A percentile compares a stretch with the other conserved stretches of the same genome.
Conservation (phyloP, 2,113 vertebrate species). For the Pica pica region DNA sequence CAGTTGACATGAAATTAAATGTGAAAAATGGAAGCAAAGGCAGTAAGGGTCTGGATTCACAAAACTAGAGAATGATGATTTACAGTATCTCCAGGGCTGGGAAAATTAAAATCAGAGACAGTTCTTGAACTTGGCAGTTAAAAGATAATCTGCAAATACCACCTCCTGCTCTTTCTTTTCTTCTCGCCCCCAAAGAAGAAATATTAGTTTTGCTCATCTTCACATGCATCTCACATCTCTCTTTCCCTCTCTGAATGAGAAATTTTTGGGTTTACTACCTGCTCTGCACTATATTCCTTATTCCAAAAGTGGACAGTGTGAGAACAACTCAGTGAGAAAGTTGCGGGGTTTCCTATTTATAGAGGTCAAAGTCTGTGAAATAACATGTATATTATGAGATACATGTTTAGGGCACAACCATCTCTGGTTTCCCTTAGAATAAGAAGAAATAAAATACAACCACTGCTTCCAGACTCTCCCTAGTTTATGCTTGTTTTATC, state of each 20-base stretch:
- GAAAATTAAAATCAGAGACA: constrained; percentile 8
- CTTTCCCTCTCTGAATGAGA: neutral
- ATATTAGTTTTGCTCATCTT: neutral
- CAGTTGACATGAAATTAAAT: neutral
- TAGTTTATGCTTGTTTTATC: neutral
- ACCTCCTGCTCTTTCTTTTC: neutral
- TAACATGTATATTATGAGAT: neutral
- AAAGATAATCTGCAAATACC: neutral
- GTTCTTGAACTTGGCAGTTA: neutral
- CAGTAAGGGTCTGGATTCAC: neutral
- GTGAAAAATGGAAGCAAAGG: constrained; percentile 13
- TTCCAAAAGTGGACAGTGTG: neutral
- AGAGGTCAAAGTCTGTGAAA: neutral
- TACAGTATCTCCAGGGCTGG: neutral
- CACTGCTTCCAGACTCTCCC: neutral
- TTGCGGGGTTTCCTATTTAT: neutral
- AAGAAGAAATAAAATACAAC: neutral
- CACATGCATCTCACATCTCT: neutral
- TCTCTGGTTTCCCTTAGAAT: neutral
- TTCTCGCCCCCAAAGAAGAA: neutral
- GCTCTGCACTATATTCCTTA: neutral
- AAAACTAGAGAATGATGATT: neutral
- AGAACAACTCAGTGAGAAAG: neutral
- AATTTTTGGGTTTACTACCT: neutral
- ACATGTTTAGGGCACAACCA: neutral